Evolutionary conservation across 2,797 vertebrate genomes (phyloP).

Genomic region (Tapera naevia): DNA sequence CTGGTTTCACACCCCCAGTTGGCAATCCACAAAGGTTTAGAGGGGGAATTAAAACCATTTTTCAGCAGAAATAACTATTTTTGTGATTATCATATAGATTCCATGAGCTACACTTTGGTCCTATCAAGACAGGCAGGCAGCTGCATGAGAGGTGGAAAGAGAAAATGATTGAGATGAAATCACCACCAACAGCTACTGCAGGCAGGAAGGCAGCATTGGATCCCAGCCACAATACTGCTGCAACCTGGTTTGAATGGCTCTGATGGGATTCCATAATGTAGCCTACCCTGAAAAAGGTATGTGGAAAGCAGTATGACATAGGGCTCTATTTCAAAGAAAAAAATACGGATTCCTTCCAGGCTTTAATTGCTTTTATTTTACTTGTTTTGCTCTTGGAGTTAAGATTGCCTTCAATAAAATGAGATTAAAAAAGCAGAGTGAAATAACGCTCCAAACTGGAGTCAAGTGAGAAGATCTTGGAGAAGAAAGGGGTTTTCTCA

Average conservation of each 20-base stretch:
- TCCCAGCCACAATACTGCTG: slow-evolving; percentile 31
- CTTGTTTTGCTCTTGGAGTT: slow-evolving; percentile 32
- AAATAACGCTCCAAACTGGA: slow-evolving; percentile 8
- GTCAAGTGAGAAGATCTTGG: neutral
- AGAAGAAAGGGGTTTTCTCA: neutral
- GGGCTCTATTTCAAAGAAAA: slow-evolving; percentile 12
- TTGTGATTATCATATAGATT: slow-evolving; percentile 68
- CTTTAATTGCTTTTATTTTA: slow-evolving; percentile 45
- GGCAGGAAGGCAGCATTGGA: neutral
- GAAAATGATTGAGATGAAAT: slow-evolving; percentile 49
- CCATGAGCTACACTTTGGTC: slow-evolving; percentile 57
- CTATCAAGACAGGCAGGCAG: slow-evolving; percentile 60
- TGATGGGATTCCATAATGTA: slow-evolving; percentile 39
- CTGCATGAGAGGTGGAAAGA: slow-evolving; percentile 65
- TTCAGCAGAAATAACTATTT: slow-evolving; percentile 66
- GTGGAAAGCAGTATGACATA: slow-evolving; percentile 2
- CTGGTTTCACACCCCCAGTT: slow-evolving; percentile 72
- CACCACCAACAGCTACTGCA: slow-evolving; percentile 27
- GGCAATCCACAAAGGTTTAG: slow-evolving; percentile 67
- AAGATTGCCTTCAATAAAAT: slow-evolving; percentile 16
- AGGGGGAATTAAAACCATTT: slow-evolving; percentile 66
- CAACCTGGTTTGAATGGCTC: slow-evolving; percentile 47
- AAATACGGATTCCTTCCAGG: slow-evolving; percentile 19
- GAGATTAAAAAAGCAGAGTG: neutral
- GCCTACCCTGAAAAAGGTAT: neutral